phyloP scores from a whole-genome alignment of 1,140 invertebrate genomes.

The Anastatus disparis region DNA sequence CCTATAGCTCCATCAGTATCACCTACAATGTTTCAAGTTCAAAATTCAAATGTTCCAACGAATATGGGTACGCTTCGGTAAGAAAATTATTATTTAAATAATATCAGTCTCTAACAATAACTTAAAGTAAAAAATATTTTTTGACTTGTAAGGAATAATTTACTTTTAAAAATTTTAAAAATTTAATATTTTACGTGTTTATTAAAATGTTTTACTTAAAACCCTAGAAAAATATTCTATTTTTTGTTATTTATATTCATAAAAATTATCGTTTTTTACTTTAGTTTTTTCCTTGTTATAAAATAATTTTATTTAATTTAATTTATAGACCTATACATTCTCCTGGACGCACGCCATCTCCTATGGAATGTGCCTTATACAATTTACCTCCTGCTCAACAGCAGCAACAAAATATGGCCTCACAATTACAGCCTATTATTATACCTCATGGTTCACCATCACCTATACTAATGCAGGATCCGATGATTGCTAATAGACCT shows the following conservation, averaged over 20 bases:
- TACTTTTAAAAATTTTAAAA: no score
- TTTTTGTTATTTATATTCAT: no score
- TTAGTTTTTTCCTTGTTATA: no score
- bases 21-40: conserved; percentile 41
- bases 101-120: not conserved
- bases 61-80: conserved; percentile 47
- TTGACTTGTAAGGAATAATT: no score
- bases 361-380: conserved; percentile 47
- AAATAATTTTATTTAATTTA: conserved; percentile 11
- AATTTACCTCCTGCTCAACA: conserved; percentile 21
- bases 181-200: no score
- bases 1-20: conserved; percentile 19
- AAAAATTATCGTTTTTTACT: no score
- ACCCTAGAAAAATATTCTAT: no score
- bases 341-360: conserved; percentile 51
- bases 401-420: conserved; percentile 19
- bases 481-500: not conserved
- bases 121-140: not conserved
- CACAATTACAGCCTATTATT: conserved; percentile 37
- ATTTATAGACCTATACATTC: conserved; percentile 47
- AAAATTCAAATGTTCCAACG: conserved; percentile 19
- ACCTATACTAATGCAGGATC: conserved; percentile 7
- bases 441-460: conserved; percentile 13
- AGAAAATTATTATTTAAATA: not conserved
- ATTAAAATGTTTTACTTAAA: no score